Base-by-base conservation (phyloP, 2,797 vertebrate species). In the Oreortyx pictus region DNA sequence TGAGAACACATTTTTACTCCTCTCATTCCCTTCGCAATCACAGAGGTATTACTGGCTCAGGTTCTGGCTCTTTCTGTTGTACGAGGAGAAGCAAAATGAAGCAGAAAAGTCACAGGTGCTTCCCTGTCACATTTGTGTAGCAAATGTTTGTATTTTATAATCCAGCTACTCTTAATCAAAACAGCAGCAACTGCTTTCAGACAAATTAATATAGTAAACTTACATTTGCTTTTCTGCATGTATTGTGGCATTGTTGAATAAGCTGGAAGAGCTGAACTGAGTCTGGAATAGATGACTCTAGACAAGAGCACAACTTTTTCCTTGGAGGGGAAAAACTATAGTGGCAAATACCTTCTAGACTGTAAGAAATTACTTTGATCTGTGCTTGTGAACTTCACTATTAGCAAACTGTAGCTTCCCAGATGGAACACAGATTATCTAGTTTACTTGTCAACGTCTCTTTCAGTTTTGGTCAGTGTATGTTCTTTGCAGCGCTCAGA, bases 391-490 rank as follows among this genome's bases (percentile, higher is more conserved):
- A 93, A 15, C 39, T 68, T 79, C 46, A 25, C 31, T 81, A 3
- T 71, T 64, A 82, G 67, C 29, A 88, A 75, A 68, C 46, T 35
- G 49, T 76, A 35, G 22, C 39, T 87, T 89, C 65, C 35, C 46
- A 75, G 39, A 3, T 49, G 64, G 86, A 92, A 62, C 39, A 86
- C 50, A 84, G 67, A 66, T 79, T 82, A 44, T 29, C 61, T 86
- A 47, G 29, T 91, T 92, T 88, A 76, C 56, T 8, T 96, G 81
- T 96, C 82, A 82, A 94, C 67, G 41, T 82, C 71, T 95, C 83
- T 81, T 97, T 82, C 95, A 99, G 99, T 98, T 99, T 97, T 99
- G 99, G 98, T 98, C 99, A 6, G 99, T 97, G 33, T 99, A 98
- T 68, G 97, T 99, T 94, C 88, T 98, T 88, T 99, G 99, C 97